Evolutionary conservation across 2,113 vertebrate genomes (phyloP).

Genomic region (Cottus gobio): DNA sequence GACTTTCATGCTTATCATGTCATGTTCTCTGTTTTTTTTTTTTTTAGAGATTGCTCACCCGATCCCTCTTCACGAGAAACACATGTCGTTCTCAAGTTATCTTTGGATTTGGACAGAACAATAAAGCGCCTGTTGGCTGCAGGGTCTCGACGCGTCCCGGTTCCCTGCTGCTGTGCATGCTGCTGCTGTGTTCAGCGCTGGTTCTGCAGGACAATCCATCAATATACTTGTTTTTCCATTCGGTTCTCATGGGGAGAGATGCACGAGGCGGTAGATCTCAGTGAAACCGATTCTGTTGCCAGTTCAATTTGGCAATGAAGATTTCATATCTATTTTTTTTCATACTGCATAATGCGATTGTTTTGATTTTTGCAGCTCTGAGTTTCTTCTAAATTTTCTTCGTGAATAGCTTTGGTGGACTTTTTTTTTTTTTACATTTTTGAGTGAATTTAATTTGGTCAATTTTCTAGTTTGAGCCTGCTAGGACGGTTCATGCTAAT

Average conservation of each 20-base stretch:
- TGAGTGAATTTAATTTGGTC: background rate
- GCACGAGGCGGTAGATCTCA: background rate
- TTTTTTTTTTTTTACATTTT: no score
- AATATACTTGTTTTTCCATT: background rate
- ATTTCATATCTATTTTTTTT: background rate
- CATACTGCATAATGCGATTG: background rate
- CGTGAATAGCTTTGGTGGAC: background rate
- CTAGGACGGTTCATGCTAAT: no score
- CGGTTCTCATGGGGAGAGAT: background rate
- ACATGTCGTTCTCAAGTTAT: background rate
- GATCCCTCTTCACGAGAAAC: background rate
- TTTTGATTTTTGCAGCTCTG: background rate
- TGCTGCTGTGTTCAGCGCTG: background rate
- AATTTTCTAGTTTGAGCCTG: background rate
- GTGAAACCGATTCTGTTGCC: no score
- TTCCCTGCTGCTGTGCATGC: background rate
- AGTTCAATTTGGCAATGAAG: background rate
- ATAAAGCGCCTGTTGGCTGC: background rate
- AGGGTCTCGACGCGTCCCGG: background rate
- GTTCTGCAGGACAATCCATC: conserved; percentile 1
- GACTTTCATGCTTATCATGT: background rate
- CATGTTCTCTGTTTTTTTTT: background rate
- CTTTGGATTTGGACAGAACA: background rate
- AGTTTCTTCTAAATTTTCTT: background rate
- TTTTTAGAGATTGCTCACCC: background rate